Percentiles rank a stretch among this genome's conserved stretches.
phyloP scores from a whole-genome alignment of 2,113 vertebrate species.

The Scartelaos histophorus region DNA sequence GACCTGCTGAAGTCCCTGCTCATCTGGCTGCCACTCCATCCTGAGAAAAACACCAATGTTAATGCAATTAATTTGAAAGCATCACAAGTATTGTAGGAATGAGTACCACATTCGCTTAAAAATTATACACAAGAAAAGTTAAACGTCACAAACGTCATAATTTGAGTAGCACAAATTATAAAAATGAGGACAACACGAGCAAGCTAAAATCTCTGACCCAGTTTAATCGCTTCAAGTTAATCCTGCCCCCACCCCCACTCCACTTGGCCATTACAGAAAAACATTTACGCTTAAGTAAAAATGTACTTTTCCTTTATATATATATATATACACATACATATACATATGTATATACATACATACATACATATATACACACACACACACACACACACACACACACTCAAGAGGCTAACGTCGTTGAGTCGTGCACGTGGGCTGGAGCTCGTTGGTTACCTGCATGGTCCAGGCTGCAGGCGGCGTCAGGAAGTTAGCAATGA shows the following conservation, averaged over 20 bases:
- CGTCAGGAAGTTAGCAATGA: constrained; percentile 18
- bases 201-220: constrained; percentile 63
- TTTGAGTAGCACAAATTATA: constrained; percentile 18
- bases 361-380: no score
- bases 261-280: constrained; percentile 9
- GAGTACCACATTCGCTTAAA: neutral
- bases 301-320: neutral
- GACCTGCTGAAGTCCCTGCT: constrained; percentile 94
- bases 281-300: constrained; percentile 3
- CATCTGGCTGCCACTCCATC: constrained; percentile 97
- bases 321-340: no score
- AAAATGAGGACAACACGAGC: constrained; percentile 49
- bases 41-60: constrained; percentile 36
- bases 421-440: neutral
- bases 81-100: no score
- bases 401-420: neutral
- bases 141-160: neutral
- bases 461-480: constrained; percentile 7
- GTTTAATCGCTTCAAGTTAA: constrained; percentile 65
- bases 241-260: constrained; percentile 62
- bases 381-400: no score
- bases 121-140: neutral
- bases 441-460: neutral
- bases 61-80: neutral
- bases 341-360: no score